A percentile compares a stretch with the other conserved stretches of the same genome.
Evolutionary conservation across 2,797 vertebrate species (phyloP).

Genomic region (Chelidonichthys spinosus): DNA sequence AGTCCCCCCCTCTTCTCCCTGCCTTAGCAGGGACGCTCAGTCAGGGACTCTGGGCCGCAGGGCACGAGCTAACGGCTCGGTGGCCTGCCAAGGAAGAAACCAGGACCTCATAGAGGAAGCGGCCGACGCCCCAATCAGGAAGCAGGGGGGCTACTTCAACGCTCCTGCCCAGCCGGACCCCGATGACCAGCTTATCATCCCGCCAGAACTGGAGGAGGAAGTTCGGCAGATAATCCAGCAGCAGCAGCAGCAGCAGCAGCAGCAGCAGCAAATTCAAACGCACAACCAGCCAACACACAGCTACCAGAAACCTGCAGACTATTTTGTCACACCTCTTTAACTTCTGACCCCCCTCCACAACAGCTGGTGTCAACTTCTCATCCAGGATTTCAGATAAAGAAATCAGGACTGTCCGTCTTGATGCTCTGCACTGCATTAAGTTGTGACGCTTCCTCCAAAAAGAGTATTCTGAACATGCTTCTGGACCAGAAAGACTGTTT

Average conservation of each 20-base stretch:
- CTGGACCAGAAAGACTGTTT: constrained; percentile 48
- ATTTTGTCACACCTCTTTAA: constrained; percentile 94
- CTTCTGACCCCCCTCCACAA: constrained; percentile 19
- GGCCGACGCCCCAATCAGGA: constrained; percentile 88
- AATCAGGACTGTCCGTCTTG: background rate
- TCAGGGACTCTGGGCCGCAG: constrained; percentile 81
- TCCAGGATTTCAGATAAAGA: constrained; percentile 15
- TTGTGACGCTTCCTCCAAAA: constrained; percentile 28
- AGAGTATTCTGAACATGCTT: constrained; percentile 20
- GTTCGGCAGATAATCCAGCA: constrained; percentile 98
- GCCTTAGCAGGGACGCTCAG: constrained; percentile 65
- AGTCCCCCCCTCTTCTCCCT: constrained; percentile 76
- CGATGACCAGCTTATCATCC: constrained; percentile 97
- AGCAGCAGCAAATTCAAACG: constrained; percentile 55
- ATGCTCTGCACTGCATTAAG: constrained; percentile 7
- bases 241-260: constrained; percentile 87
- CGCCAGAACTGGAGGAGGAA: constrained; percentile 97
- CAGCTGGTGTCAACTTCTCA: constrained; percentile 8
- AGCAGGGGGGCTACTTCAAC: constrained; percentile 94
- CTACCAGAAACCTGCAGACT: constrained; percentile 85
- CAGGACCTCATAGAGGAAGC: constrained; percentile 97
- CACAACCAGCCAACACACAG: constrained; percentile 75
- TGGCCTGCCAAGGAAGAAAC: constrained; percentile 91
- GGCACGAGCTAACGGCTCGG: constrained; percentile 90
- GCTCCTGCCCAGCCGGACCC: constrained; percentile 95